Percentiles rank a stretch among this genome's conserved stretches.
These are phyloP conservation scores for Caenorhabditis latens DNA, from an alignment of 1,140 invertebrate genomes.

Conservation along the genomic window DNA sequence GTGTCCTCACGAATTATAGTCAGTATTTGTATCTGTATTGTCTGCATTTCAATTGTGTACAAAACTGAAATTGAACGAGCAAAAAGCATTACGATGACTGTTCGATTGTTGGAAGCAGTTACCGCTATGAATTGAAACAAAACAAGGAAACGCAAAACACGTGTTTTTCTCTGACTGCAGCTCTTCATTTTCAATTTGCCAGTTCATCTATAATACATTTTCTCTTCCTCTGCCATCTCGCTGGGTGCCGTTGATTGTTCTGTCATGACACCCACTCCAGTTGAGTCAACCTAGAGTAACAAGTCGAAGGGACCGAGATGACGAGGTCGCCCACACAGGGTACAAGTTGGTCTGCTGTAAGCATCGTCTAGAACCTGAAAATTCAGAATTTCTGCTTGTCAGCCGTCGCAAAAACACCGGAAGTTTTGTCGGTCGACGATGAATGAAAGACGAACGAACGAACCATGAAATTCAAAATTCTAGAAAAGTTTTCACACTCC, in stretches of 20 bases:
- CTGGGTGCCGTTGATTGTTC: not conserved
- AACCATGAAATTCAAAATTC: constrained; percentile 49
- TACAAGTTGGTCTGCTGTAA: constrained; percentile 7
- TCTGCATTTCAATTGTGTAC: not conserved
- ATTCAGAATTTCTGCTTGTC: not conserved
- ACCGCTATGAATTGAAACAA: not conserved
- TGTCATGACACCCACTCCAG: not conserved
- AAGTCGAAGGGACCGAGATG: not conserved
- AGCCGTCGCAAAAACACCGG: constrained; percentile 9
- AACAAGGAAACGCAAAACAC: not conserved
- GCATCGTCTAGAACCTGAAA: not conserved
- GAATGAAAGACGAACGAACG: constrained; percentile 5
- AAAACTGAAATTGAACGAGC: constrained; percentile 21
- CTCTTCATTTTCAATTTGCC: constrained; percentile 28
- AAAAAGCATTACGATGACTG: not conserved
- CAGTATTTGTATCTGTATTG: not conserved
- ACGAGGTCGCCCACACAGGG: not conserved
- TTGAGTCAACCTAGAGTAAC: not conserved
- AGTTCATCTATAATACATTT: constrained; percentile 38
- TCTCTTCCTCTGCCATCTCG: not conserved
- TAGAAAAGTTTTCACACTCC: constrained; percentile 5
- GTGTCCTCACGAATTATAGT: too few species aligned
- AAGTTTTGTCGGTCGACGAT: constrained; percentile 9
- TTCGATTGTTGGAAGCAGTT: not conserved
- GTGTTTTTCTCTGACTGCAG: not conserved